Evolutionary conservation across 1,140 invertebrate genomes (phyloP), one percentile per base, ranked within the genome.

Genomic region (Drosophila grimshawi): DNA sequence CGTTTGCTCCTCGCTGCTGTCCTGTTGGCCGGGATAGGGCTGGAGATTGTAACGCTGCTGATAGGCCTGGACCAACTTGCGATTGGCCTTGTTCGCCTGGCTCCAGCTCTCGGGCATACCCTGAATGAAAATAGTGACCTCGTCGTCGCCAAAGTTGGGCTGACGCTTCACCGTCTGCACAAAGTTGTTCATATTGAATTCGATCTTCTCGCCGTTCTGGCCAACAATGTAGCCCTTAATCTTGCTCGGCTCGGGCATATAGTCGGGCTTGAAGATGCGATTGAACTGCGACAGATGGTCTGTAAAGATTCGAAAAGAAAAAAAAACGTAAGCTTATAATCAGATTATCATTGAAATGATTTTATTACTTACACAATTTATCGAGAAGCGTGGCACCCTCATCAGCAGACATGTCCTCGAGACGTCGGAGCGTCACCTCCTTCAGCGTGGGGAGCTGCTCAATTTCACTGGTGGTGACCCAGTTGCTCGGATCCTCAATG

Each of bases 51-150:
- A 92, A 37, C 85, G 91, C 59, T 92, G 79, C 61, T 83, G 65
- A 61, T 90, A 92, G 27, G 91, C 86, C 62, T 92, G 59, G 11
- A 92, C 71, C 39, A 92, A 48, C 53, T 92, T 86, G 29, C 65
- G 68, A 53, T 66, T 92, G 27, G 91, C 85, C 63, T 92, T 92
- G 35, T 65, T 62, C 7, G 79, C 80, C 5, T 88, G 56, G 52
- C 45, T 30, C 63, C 55, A 64, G 55, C 3, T 61, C 43, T 82
- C 53, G 45, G 86, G 81, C 65, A 91, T 55, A 43, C 91, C 91
- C 49, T 85, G 78, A 19, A 92, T 83, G 80, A 90, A 86, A 27
- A 92, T 90, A 69, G 90, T 92, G 1, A 92, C 88, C 63, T 92
- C 91, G 5, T 92, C 85, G 39, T 89, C 66, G 51, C 86, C 90